phyloP scores from a whole-genome alignment of 2,113 vertebrate genomes.

The Petroica traversi region DNA sequence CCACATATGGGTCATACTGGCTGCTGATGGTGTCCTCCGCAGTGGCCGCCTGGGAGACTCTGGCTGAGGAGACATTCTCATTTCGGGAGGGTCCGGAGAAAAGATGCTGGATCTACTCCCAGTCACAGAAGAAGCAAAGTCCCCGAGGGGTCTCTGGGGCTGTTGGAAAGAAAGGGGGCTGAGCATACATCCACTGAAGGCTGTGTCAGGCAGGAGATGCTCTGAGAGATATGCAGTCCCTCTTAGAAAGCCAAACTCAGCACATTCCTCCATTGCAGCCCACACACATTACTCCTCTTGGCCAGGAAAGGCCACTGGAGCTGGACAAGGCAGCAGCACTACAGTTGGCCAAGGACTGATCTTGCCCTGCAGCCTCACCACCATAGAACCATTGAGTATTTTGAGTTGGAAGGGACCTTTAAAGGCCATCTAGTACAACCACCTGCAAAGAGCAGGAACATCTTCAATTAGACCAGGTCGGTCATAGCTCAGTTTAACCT shows the following conservation, averaged over 20 bases:
- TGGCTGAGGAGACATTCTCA: conserved; percentile 57
- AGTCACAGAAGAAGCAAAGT: conserved; percentile 59
- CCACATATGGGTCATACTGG: conserved; percentile 44
- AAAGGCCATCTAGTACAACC: not conserved
- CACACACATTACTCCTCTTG: not conserved
- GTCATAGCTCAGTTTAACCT: not conserved
- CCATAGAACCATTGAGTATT: not conserved
- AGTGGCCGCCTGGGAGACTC: conserved; percentile 52
- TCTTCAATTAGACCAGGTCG: not conserved
- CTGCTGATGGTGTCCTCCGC: conserved; percentile 71
- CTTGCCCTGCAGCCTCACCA: not conserved
- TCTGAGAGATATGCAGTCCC: not conserved
- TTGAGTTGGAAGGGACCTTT: not conserved
- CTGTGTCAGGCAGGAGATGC: not conserved
- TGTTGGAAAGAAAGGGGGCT: conserved; percentile 52
- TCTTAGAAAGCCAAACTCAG: not conserved
- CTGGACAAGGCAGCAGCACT: not conserved
- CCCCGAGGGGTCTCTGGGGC: conserved; percentile 68
- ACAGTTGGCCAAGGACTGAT: not conserved
- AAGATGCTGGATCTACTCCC: conserved; percentile 65
- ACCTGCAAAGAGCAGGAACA: not conserved
- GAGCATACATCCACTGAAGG: not conserved
- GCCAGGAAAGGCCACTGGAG: not conserved
- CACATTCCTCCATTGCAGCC: not conserved
- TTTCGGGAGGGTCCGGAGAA: conserved; percentile 57